Base-by-base conservation (phyloP, 2,797 vertebrate genomes). In the Sardinella longiceps region DNA sequence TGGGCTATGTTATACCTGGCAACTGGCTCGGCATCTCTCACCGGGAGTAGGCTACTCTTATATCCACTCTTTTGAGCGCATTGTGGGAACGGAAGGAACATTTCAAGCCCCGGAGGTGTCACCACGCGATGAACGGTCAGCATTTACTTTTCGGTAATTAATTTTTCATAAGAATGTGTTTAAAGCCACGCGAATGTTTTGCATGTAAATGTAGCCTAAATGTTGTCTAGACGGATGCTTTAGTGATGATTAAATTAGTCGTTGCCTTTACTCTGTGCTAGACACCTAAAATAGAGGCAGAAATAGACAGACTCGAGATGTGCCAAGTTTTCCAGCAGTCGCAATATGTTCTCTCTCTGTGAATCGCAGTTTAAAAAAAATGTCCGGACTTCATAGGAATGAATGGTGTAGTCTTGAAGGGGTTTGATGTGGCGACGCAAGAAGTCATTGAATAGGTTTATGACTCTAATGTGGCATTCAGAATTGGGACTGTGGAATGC, bases 1-100 rank as follows among this genome's bases (percentile, higher is more conserved):
- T 39, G 23, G 70, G 37, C 70, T 39, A 77, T 43, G 37, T 37
- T 77, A 43, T 43, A 77, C 70, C 70, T 77, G 70, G 70, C 70
- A 77, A 77, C 70, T 77, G 70, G 70, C 70, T 77, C 37, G 20
- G 70, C 70, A 77, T 39, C 70, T 77, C 70, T 43, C 70, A 77
- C 37, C 70, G 15, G 70, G 33, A 77, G 70, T 77, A n/a, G n/a
- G n/a, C 70, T 39, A 2, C 70, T 23, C 5, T 77, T 77, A 43
- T 43, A 33, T 39, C 7, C 9, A 43, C 33, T 77, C 70, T 12
- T 39, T 7, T 18, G 43, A 37, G 18, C 33, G 39, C 33, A 39
- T 30, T 77, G 33, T 18, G 23, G 33, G 33, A 39, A 77, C 18
- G 37, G 37, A 77, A 77, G 70, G 37, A 43, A 77, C 12, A 33